Conservation (phyloP, 30 jellyfish, hydroid and myxozoan species). For the Turritopsis rubra region DNA sequence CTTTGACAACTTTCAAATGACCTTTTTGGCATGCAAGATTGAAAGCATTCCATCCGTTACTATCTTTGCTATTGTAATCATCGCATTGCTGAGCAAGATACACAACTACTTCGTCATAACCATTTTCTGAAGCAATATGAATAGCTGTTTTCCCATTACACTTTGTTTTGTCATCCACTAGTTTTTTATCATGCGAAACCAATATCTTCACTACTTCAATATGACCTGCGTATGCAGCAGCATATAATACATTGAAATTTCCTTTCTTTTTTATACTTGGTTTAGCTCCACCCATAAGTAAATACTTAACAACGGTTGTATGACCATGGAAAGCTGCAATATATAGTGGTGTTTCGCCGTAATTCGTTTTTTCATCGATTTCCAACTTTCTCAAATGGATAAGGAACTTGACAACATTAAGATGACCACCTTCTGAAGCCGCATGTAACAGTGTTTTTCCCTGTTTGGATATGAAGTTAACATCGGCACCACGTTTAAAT, state of each 20-base stretch:
- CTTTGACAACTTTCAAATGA: not conserved
- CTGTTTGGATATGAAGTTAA: not conserved
- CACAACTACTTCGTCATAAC: not conserved
- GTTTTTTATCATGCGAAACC: not conserved
- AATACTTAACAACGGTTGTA: not conserved
- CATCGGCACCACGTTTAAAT: not conserved
- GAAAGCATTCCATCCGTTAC: not conserved
- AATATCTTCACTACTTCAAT: not conserved
- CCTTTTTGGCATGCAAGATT: not conserved
- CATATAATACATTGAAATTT: not conserved
- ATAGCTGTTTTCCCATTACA: not conserved
- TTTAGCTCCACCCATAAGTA: not conserved
- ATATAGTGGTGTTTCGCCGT: not conserved
- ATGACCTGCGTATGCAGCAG: not conserved
- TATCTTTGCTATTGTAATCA: not conserved
- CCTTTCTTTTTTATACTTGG: not conserved
- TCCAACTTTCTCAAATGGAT: not conserved
- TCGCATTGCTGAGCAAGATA: not conserved
- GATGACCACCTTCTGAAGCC: not conserved
- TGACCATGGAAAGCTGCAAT: not conserved
- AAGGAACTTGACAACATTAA: not conserved
- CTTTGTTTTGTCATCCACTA: not conserved
- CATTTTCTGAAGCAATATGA: not conserved
- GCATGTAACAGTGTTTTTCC: not conserved
- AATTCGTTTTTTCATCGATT: not conserved